These are phyloP conservation scores for Abrostola tripartita DNA, from an alignment of 2,888 invertebrate genomes.

Conservation along the genomic window DNA sequence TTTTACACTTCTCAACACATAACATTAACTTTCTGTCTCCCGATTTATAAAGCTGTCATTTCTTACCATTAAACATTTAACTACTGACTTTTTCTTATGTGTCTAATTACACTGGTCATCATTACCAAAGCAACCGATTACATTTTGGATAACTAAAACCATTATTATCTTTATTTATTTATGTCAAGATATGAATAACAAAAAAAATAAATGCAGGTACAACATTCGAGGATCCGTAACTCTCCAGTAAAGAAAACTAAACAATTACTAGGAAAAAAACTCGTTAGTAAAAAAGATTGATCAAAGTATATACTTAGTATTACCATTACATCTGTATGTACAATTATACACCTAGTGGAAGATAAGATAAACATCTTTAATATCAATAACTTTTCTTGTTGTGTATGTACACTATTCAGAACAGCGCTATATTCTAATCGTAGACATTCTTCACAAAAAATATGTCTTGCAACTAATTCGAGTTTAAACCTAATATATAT, in stretches of 20 bases:
- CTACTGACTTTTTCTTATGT: slow-evolving; percentile 86
- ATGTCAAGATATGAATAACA: slow-evolving; percentile 86
- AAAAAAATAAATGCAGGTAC: slow-evolving; percentile 88
- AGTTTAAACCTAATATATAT: slow-evolving; percentile 86
- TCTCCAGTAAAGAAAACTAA: slow-evolving; percentile 86
- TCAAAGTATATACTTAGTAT: slow-evolving; percentile 82
- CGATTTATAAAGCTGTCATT: slow-evolving; percentile 85
- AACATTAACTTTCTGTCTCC: slow-evolving; percentile 75
- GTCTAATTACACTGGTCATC: slow-evolving; percentile 76
- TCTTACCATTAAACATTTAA: slow-evolving; percentile 82
- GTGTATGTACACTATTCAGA: slow-evolving; percentile 78
- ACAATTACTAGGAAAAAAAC: slow-evolving; percentile 84
- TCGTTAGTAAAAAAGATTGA: slow-evolving; percentile 77
- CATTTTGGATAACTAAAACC: slow-evolving; percentile 79
- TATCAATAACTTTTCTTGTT: slow-evolving; percentile 79
- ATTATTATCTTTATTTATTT: slow-evolving; percentile 83
- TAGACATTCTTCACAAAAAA: slow-evolving; percentile 86
- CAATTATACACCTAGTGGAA: slow-evolving; percentile 85
- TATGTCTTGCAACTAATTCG: slow-evolving; percentile 88
- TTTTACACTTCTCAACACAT: slow-evolving; percentile 63
- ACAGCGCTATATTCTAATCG: slow-evolving; percentile 82
- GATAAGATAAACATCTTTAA: slow-evolving; percentile 88
- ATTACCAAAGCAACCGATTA: slow-evolving; percentile 80
- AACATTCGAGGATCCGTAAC: slow-evolving; percentile 88
- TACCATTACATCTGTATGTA: slow-evolving; percentile 72